Evolutionary conservation across 2,888 invertebrate species (phyloP), one percentile per base, ranked within the genome.

Genomic region (Dasysyrphus albostriatus): DNA sequence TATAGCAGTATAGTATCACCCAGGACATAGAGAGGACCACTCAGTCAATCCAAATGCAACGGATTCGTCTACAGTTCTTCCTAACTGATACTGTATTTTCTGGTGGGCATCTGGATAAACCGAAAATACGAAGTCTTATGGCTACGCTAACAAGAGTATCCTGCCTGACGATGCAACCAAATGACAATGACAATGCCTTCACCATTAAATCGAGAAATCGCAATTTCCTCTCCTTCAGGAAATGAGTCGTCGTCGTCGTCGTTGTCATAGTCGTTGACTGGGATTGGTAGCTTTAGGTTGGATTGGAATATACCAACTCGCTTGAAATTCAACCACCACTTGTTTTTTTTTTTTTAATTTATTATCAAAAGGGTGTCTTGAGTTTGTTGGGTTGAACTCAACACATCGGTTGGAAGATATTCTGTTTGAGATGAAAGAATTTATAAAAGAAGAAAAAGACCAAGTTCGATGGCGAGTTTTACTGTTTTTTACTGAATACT

Each of bases 151-250:
- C 69, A 70, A 65, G 16, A 16, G 44, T n/a, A 29, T 56, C 5
- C 34, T 34, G 54, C 42, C 59, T 67, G 63, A 56, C 56, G 61
- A 75, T 70, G 63, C 80, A 65, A 37, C 65, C 61, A 54, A 76
- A 80, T 80, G 63, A 74, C 80, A 75, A 84, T 76, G 80, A 84
- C 84, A 77, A 77, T 85, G 70, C 81, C 72, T 73, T 73, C 73
- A 54, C 77, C 76, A 85, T 85, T 85, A 82, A 82, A 85, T 85
- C 82, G 85, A 77, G 77, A 85, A 82, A 82, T 85, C 82, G 77
- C 85, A 85, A 85, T 85, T 81, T 85, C 85, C 85, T 82, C 61
- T 82, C 9, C 77, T 69, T 34, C 82, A 82, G 85, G 85, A 85
- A 82, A 85, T 85, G 85, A 77, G 61, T 74, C 83, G 67, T 74